A percentile compares a stretch with the other conserved stretches of the same genome.
Evolutionary conservation across 2,888 invertebrate genomes (phyloP).

Genomic region (Pristionchus entomophagus): DNA sequence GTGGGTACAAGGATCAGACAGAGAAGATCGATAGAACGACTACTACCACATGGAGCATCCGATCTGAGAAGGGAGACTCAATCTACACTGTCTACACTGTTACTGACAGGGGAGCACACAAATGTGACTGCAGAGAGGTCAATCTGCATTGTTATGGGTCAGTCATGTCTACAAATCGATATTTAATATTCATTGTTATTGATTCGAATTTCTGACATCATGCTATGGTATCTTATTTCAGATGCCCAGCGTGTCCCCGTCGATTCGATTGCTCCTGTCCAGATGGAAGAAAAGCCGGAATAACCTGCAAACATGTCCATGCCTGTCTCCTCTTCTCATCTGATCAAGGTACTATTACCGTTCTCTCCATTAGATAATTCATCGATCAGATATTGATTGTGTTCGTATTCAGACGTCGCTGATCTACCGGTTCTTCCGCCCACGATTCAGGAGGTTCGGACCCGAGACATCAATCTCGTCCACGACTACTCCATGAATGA

Average conservation of each 20-base stretch:
- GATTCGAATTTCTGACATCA: not conserved
- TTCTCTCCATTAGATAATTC: not conserved
- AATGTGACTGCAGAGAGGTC: conserved; percentile 2
- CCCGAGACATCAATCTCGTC: not conserved
- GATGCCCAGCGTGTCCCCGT: conserved; percentile 18
- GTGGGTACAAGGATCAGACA: not conserved
- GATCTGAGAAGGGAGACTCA: not conserved
- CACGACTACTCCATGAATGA: not conserved
- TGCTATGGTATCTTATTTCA: not conserved
- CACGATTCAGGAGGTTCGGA: not conserved
- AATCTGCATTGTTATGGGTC: conserved; percentile 16
- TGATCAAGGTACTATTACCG: not conserved
- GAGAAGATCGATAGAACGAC: not conserved
- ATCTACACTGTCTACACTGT: not conserved
- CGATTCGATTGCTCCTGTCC: not conserved
- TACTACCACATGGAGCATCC: not conserved
- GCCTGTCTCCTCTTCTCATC: not conserved
- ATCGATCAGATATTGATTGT: not conserved
- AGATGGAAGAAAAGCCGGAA: not conserved
- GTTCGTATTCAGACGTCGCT: not conserved
- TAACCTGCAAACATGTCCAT: conserved; percentile 26
- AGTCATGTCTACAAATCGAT: not conserved
- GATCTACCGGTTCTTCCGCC: not conserved
- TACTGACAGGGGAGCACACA: not conserved
- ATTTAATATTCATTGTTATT: not conserved